phyloP scores from a whole-genome alignment of 2,113 vertebrate species.

The Dipodomys merriami region DNA sequence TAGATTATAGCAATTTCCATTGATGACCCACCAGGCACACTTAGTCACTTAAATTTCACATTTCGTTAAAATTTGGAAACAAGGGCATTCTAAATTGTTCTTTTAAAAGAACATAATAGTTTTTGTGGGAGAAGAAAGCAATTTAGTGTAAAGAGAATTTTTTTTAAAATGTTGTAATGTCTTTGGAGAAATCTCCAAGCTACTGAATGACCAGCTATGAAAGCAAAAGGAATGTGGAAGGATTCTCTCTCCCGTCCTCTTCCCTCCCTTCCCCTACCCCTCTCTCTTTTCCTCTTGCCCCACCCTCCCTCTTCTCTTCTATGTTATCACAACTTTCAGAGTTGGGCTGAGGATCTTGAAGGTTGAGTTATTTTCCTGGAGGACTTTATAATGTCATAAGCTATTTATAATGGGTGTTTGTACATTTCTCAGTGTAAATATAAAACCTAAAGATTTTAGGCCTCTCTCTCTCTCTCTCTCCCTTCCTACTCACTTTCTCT shows the following conservation, averaged over 20 bases:
- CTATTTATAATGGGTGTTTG: neutral
- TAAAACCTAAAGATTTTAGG: neutral
- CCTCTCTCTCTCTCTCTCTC: neutral
- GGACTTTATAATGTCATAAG: constrained; percentile 2
- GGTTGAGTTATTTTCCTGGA: constrained; percentile 28
- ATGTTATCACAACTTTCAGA: neutral
- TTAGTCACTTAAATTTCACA: constrained; percentile 41
- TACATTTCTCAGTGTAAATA: neutral
- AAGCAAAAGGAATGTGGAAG: constrained; percentile 32
- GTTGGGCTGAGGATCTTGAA: neutral
- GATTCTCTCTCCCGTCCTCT: neutral
- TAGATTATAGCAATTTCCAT: constrained; percentile 39
- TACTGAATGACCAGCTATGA: constrained; percentile 14
- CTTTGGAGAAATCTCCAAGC: constrained; percentile 37
- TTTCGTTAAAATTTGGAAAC: constrained; percentile 58
- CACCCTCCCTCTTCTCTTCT: too few relatives aligned
- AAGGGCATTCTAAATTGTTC: constrained; percentile 15
- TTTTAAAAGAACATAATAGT: constrained; percentile 53
- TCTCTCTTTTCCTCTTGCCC: too few relatives aligned
- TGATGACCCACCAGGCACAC: constrained; percentile 41
- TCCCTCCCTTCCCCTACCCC: too few relatives aligned
- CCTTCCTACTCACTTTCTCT: neutral
- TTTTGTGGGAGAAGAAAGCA: constrained; percentile 47
- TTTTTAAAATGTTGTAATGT: neutral
- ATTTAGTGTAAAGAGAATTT: constrained; percentile 47